These are phyloP conservation scores for Torymus aiolomorphi DNA, from an alignment of 2,888 invertebrate species.

Conservation along the genomic window DNA sequence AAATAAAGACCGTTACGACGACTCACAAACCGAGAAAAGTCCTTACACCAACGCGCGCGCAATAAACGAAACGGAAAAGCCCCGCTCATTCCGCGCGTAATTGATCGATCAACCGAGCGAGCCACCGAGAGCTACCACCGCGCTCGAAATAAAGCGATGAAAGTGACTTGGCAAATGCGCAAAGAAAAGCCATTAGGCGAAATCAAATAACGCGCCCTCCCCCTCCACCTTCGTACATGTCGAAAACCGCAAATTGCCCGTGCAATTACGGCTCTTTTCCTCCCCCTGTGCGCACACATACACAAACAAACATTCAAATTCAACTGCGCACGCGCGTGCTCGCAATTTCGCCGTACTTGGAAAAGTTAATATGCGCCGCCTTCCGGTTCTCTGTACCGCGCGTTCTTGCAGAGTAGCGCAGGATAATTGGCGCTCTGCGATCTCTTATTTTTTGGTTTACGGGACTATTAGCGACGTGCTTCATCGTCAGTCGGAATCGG, in stretches of 20 bases:
- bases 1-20: no score
- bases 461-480: conserved; percentile 29
- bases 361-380: conserved; percentile 36
- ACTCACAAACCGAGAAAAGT: no score
- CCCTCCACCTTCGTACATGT: neutral
- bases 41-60: no score
- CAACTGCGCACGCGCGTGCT: conserved; percentile 20
- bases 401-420: neutral
- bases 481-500: conserved; percentile 10
- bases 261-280: conserved; percentile 31
- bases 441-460: neutral
- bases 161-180: conserved; percentile 1
- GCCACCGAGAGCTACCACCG: neutral
- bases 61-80: no score
- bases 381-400: conserved; percentile 32
- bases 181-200: conserved; percentile 17
- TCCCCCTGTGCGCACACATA: neutral
- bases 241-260: conserved; percentile 46
- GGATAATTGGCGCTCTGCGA: neutral
- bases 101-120: conserved; percentile 2
- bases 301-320: conserved; percentile 41
- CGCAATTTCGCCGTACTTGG: conserved; percentile 44
- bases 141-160: conserved; percentile 10
- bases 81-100: neutral
- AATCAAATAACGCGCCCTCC: conserved; percentile 19